These are phyloP conservation scores for Aegithalos caudatus DNA, from an alignment of 2,113 vertebrate genomes.

Conservation along the genomic window DNA sequence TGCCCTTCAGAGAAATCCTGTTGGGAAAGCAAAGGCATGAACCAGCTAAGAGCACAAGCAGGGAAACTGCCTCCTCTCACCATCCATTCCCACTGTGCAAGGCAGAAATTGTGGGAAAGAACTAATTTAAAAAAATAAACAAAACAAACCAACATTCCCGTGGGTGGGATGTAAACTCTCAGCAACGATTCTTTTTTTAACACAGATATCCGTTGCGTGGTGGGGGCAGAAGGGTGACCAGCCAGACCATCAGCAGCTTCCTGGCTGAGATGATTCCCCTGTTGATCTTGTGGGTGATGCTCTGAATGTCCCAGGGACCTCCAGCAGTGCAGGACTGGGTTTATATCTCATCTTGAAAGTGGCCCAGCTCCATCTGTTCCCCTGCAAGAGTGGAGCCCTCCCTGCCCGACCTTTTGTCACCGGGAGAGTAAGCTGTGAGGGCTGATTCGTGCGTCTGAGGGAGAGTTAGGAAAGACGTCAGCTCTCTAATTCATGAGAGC, in stretches of 20 bases:
- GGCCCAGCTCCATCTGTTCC: not conserved
- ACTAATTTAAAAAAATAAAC: not conserved
- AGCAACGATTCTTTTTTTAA: not conserved
- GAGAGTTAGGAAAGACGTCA: not conserved
- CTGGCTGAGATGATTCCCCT: not conserved
- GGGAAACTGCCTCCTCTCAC: not conserved
- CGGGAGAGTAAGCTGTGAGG: accelerated
- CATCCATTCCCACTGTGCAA: not conserved
- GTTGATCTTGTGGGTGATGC: not conserved
- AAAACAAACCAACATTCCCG: accelerated
- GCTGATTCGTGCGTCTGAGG: not conserved
- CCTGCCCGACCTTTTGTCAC: not conserved
- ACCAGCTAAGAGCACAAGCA: not conserved
- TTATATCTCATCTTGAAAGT: not conserved
- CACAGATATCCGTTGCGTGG: accelerated
- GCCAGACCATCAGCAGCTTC: not conserved
- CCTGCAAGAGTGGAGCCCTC: not conserved
- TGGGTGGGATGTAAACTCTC: not conserved
- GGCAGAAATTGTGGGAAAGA: not conserved
- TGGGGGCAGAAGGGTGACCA: not conserved
- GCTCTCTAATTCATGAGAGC: not conserved
- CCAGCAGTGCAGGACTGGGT: not conserved
- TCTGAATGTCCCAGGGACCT: not conserved
- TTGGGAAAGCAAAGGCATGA: not conserved
- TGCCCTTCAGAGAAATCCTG: not conserved